These are phyloP conservation scores for Syrmaticus mikado DNA, from an alignment of 2,113 vertebrate species.

Conservation along the genomic window DNA sequence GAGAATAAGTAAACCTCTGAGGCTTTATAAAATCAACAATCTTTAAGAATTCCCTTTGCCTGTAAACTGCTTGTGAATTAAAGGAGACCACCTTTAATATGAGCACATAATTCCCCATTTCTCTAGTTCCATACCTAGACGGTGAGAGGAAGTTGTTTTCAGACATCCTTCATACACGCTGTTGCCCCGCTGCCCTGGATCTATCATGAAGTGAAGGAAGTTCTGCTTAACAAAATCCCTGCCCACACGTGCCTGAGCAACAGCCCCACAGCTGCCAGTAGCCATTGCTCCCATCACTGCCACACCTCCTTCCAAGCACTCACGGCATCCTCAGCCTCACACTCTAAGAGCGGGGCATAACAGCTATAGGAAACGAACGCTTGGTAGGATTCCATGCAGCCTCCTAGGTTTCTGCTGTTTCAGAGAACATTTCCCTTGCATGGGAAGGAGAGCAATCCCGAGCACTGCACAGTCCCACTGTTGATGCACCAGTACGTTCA, in stretches of 20 bases:
- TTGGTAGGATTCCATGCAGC: not conserved
- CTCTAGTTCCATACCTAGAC: not conserved
- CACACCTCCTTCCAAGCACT: not conserved
- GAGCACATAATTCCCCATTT: not conserved
- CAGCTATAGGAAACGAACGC: not conserved
- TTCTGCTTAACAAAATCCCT: not conserved
- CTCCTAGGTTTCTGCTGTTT: not conserved
- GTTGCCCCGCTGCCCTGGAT: not conserved
- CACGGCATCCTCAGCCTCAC: not conserved
- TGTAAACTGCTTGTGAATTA: accelerated
- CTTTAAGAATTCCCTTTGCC: not conserved
- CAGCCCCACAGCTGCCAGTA: not conserved
- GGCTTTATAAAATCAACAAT: not conserved
- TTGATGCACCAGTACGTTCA: not conserved
- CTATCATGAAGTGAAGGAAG: not conserved
- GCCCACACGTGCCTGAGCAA: not conserved
- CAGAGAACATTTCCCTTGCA: not conserved
- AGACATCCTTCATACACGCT: not conserved
- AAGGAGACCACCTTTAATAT: not conserved
- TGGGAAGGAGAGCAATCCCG: not conserved
- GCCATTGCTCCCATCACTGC: not conserved
- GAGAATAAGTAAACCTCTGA: not conserved
- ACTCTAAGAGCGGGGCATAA: not conserved
- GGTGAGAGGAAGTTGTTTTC: not conserved
- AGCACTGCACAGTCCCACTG: not conserved